phyloP scores from a whole-genome alignment of 1,140 invertebrate species.

The Lepidurus couesii region DNA sequence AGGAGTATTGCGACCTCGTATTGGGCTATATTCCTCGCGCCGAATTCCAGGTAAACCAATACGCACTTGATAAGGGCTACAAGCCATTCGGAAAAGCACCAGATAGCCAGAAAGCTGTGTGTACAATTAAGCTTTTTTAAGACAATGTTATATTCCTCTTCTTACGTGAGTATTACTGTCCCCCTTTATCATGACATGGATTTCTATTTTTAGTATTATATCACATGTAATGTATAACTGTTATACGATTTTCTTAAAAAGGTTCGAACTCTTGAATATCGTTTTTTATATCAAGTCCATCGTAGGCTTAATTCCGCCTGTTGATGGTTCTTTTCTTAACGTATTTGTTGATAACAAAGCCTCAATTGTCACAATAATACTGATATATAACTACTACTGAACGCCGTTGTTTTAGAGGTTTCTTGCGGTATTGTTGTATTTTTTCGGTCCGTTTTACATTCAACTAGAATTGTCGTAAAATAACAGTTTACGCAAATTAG shows the following conservation, averaged over 20 bases:
- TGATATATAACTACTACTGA: too few relatives aligned
- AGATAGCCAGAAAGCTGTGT: conserved; percentile 58
- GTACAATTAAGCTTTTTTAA: not conserved
- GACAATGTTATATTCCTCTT: not conserved
- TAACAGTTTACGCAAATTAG: not conserved
- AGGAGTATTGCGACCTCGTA: conserved; percentile 71
- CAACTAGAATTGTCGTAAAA: conserved; percentile 12
- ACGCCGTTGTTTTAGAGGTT: not conserved
- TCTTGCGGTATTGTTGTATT: not conserved
- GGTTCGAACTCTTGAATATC: too few relatives aligned
- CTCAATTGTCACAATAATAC: too few relatives aligned
- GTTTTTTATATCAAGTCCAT: too few relatives aligned
- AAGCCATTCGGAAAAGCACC: conserved; percentile 65
- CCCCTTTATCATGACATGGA: too few relatives aligned
- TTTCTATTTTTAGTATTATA: conserved; percentile 7
- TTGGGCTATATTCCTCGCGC: conserved; percentile 68
- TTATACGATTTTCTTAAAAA: too few relatives aligned
- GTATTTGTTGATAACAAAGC: too few relatives aligned
- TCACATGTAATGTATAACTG: not conserved
- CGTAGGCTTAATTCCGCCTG: too few relatives aligned
- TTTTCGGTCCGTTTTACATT: not conserved
- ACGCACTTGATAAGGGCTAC: conserved; percentile 60
- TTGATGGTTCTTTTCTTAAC: too few relatives aligned
- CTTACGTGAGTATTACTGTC: not conserved
- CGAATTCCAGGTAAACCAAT: conserved; percentile 74